Conservation (phyloP, 2,113 vertebrate species). For the Excalfactoria chinensis region DNA sequence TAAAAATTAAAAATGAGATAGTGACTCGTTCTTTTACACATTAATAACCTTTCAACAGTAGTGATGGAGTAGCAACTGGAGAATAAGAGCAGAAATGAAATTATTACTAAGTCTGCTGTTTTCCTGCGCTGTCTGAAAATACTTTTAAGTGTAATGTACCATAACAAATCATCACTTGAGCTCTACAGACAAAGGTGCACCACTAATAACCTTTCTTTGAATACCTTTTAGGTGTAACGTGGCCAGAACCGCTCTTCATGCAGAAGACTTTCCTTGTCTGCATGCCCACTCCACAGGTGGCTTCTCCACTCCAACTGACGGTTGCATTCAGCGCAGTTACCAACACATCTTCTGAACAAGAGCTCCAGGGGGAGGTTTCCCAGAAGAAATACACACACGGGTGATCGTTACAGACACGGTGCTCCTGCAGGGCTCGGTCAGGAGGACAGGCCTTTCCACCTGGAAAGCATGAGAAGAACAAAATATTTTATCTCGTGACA, state of each 20-base stretch:
- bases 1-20: background rate
- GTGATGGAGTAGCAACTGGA: background rate
- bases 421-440: constrained; percentile 84
- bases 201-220: background rate
- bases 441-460: constrained; percentile 89
- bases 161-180: background rate
- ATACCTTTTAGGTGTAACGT: constrained; percentile 91
- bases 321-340: constrained; percentile 77
- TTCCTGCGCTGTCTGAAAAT: background rate
- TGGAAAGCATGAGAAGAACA: constrained; percentile 45
- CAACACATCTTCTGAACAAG: constrained; percentile 81
- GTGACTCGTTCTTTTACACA: background rate
- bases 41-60: background rate
- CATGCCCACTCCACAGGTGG: constrained; percentile 84
- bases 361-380: constrained; percentile 88
- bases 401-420: constrained; percentile 89
- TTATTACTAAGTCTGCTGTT: background rate
- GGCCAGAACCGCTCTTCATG: constrained; percentile 83
- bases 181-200: background rate
- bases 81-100: constrained; percentile 1
- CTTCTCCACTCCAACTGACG: constrained; percentile 71
- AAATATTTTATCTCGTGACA: background rate
- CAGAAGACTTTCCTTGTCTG: constrained; percentile 90
- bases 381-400: constrained; percentile 87
- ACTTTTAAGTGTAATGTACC: rapidly evolving